phyloP scores from a whole-genome alignment of 2,888 invertebrate species.

The Trissolcus japonicus region DNA sequence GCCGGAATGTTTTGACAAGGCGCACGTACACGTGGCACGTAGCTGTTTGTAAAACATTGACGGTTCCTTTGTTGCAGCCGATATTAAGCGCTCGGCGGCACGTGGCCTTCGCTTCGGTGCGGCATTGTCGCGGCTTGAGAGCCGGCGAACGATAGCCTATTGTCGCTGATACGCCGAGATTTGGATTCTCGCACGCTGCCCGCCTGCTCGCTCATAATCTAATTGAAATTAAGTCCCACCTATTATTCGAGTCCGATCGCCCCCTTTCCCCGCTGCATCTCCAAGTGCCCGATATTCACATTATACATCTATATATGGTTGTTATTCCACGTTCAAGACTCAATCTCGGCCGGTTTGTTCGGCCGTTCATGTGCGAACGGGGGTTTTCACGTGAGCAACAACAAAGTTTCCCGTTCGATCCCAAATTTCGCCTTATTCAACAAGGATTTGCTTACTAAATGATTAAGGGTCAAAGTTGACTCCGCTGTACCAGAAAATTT shows the following conservation, averaged over 20 bases:
- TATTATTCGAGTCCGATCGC: constrained; percentile 28
- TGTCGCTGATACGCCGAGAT: constrained; percentile 62
- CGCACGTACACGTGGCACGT: constrained; percentile 71
- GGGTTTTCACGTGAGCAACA: not conserved
- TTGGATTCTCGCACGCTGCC: constrained; percentile 59
- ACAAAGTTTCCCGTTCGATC: too few species aligned
- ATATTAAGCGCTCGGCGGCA: constrained; percentile 70
- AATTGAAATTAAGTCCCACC: constrained; percentile 67
- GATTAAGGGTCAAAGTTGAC: not conserved
- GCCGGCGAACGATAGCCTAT: constrained; percentile 64
- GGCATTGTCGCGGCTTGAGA: constrained; percentile 73
- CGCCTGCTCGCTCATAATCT: constrained; percentile 61
- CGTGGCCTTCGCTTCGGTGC: constrained; percentile 55
- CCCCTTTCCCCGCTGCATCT: not conserved
- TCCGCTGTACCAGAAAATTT: not conserved
- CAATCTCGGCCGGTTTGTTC: constrained; percentile 10
- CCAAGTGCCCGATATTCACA: constrained; percentile 1
- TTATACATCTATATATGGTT: constrained; percentile 1
- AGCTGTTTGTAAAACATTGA: constrained; percentile 76
- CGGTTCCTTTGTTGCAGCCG: constrained; percentile 71
- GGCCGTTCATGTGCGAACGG: constrained; percentile 1
- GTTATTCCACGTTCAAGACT: constrained; percentile 27
- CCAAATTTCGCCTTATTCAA: not conserved
- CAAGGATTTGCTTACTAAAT: not conserved
- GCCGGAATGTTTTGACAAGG: constrained; percentile 75